phyloP scores from a whole-genome alignment of 2,888 invertebrate species.

The Pammene aurita region DNA sequence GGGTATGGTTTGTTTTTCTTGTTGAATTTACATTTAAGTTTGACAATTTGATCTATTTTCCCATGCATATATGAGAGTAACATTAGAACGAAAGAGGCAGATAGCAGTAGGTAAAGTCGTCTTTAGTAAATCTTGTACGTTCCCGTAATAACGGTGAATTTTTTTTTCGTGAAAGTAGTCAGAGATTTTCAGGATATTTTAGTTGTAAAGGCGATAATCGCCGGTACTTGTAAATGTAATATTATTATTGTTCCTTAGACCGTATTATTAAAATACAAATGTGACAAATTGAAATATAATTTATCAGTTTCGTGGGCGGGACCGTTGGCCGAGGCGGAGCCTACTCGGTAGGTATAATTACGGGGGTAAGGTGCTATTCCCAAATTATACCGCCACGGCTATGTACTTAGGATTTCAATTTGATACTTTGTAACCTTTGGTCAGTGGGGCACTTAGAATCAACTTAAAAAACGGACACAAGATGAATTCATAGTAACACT shows the following conservation, averaged over 20 bases:
- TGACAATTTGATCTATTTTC: conserved; percentile 8
- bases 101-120: not conserved
- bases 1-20: conserved; percentile 23
- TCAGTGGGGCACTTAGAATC: too few species aligned
- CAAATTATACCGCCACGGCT: conserved; percentile 13
- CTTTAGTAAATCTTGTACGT: not conserved
- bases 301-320: conserved; percentile 29
- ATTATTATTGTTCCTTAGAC: too few species aligned
- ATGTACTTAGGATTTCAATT: not conserved
- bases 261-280: not conserved
- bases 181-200: too few species aligned
- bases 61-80: not conserved
- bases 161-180: too few species aligned
- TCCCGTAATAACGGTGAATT: too few species aligned
- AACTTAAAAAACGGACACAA: too few species aligned
- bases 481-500: too few species aligned
- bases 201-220: too few species aligned
- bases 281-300: not conserved
- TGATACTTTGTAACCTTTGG: not conserved
- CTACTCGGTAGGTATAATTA: conserved; percentile 40
- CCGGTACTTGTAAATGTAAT: too few species aligned
- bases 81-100: too few species aligned
- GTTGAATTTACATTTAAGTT: conserved; percentile 8
- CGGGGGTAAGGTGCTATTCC: conserved; percentile 12
- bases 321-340: conserved; percentile 25